Percentiles rank a stretch among this genome's conserved stretches.
Evolutionary conservation across 2,113 vertebrate genomes (phyloP).

Genomic region (Aphyosemion australe): DNA sequence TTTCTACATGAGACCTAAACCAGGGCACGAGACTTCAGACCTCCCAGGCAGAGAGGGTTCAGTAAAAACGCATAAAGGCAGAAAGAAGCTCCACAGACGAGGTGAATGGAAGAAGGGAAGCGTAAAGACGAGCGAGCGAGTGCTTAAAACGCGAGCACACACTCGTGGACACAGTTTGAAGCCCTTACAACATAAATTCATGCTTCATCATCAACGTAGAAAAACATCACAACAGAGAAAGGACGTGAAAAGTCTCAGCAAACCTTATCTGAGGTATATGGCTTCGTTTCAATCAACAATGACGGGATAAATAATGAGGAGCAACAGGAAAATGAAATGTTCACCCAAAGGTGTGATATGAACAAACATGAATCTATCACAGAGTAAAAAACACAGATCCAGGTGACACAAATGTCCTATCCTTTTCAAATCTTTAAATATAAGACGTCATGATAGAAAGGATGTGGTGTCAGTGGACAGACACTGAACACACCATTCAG

Average conservation of each 20-base stretch:
- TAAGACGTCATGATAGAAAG: slow-evolving; percentile 6
- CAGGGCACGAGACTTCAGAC: slow-evolving; percentile 43
- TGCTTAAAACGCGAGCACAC: too few relatives aligned
- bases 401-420: neutral
- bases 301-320: slow-evolving; percentile 28
- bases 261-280: slow-evolving; percentile 71
- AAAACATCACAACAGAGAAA: slow-evolving; percentile 54
- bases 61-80: slow-evolving; percentile 35
- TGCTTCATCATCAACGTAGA: slow-evolving; percentile 52
- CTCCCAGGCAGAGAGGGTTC: slow-evolving; percentile 13
- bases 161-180: too few relatives aligned
- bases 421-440: slow-evolving; percentile 6
- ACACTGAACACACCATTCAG: neutral
- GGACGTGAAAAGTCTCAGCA: slow-evolving; percentile 38
- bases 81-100: slow-evolving; percentile 31
- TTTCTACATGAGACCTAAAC: slow-evolving; percentile 49
- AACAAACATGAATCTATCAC: slow-evolving; percentile 16
- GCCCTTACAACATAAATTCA: slow-evolving; percentile 59
- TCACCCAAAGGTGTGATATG: slow-evolving; percentile 10
- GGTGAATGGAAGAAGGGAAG: neutral
- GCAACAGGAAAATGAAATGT: slow-evolving; percentile 9
- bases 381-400: slow-evolving; percentile 5
- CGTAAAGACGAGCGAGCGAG: neutral
- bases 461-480: neutral
- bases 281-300: slow-evolving; percentile 54